These are phyloP conservation scores for Ceratosolen solmsi DNA, from an alignment of 1,140 invertebrate species.

Conservation along the genomic window DNA sequence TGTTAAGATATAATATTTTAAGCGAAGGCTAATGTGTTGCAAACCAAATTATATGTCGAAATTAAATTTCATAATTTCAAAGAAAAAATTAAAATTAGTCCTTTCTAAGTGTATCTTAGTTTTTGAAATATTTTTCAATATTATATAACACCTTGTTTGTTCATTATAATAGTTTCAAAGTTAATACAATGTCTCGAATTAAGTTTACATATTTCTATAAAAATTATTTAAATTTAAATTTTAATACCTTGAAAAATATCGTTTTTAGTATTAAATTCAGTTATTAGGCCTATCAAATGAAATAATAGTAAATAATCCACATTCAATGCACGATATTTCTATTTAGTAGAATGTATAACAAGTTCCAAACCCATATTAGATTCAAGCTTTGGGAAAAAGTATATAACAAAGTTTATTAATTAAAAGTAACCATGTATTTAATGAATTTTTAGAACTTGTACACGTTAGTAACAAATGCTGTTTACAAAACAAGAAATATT, in stretches of 20 bases:
- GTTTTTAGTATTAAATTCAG: neutral
- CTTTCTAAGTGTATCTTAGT: no score
- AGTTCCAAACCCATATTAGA: neutral
- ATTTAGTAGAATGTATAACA: neutral
- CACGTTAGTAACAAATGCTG: conserved; percentile 57
- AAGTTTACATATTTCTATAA: neutral
- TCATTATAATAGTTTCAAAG: no score
- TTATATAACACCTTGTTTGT: no score
- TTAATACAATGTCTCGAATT: no score
- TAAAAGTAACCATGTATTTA: neutral
- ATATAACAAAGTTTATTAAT: neutral
- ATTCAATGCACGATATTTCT: neutral
- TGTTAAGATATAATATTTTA: no score
- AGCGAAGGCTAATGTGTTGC: no score
- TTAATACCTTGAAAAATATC: neutral
- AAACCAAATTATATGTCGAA: no score
- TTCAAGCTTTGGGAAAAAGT: neutral
- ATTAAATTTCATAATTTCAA: no score
- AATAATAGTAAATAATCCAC: neutral
- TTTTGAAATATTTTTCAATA: no score
- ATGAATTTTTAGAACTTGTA: conserved; percentile 28
- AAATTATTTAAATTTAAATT: neutral
- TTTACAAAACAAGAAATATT: conserved; percentile 68
- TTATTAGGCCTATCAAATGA: neutral
- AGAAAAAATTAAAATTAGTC: no score